Evolutionary conservation across 2,888 invertebrate genomes (phyloP).

Genomic region (Cloeon dipterum): DNA sequence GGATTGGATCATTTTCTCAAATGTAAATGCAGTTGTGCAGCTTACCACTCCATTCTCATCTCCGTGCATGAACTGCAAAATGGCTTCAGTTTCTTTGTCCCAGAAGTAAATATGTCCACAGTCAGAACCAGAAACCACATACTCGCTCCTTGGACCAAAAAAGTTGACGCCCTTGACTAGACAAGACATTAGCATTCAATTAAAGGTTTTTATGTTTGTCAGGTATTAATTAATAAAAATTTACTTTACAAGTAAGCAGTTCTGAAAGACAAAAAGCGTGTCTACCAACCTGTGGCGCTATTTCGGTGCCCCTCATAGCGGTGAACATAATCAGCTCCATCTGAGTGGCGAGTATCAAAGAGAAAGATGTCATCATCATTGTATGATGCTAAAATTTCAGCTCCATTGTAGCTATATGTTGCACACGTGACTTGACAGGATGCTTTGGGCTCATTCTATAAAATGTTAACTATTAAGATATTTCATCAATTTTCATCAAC

Average conservation of each 20-base stretch:
- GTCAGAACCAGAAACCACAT: slow-evolving; percentile 80
- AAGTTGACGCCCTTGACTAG: slow-evolving; percentile 77
- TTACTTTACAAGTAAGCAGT: neutral
- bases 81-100: slow-evolving; percentile 68
- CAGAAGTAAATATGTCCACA: slow-evolving; percentile 71
- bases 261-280: neutral
- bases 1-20: too few species aligned
- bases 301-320: slow-evolving; percentile 29
- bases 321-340: slow-evolving; percentile 28
- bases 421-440: slow-evolving; percentile 61
- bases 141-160: slow-evolving; percentile 80
- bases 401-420: slow-evolving; percentile 75
- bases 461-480: neutral
- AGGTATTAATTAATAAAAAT: slow-evolving; percentile 1
- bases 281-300: slow-evolving; percentile 29
- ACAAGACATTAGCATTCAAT: slow-evolving; percentile 9
- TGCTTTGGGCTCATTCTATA: slow-evolving; percentile 16
- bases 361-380: slow-evolving; percentile 84
- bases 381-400: slow-evolving; percentile 80
- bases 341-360: slow-evolving; percentile 39
- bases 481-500: too few species aligned
- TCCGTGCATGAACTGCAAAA: slow-evolving; percentile 71
- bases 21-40: too few species aligned
- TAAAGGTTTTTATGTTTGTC: neutral
- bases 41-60: slow-evolving; percentile 67